A percentile compares a stretch with the other conserved stretches of the same genome.
phyloP scores from a whole-genome alignment of 92 coral and sea anemone genomes.

The Isaurus tuberculatus region DNA sequence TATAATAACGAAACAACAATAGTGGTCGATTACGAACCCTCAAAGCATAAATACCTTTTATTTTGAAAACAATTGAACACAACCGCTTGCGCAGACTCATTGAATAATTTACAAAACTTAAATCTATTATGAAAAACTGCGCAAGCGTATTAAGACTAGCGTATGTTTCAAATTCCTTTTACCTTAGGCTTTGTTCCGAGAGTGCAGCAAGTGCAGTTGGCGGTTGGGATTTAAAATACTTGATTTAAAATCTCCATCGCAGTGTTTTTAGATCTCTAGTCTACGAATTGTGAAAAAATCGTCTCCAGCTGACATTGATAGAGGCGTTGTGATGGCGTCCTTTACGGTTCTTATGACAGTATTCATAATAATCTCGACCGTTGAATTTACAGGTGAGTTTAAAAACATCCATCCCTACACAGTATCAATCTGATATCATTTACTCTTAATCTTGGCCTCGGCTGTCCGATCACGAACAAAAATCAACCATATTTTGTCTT shows the following conservation, averaged over 20 bases:
- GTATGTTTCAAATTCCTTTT: conserved; percentile 41
- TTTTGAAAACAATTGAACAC: conserved; percentile 22
- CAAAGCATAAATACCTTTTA: conserved; percentile 20
- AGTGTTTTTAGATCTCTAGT: neutral
- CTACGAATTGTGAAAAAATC: neutral
- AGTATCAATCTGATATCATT: neutral
- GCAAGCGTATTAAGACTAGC: conserved; percentile 29
- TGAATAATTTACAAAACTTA: conserved; percentile 32
- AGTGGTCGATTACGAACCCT: conserved; percentile 19
- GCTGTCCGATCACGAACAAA: neutral
- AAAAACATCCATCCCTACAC: neutral
- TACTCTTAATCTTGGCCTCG: neutral
- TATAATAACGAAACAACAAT: conserved; percentile 11
- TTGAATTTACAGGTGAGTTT: conserved; percentile 41
- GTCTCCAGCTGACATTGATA: neutral
- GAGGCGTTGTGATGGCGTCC: conserved; percentile 26
- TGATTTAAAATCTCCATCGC: neutral
- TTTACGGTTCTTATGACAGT: neutral
- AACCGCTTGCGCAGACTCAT: conserved; percentile 38
- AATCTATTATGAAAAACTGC: conserved; percentile 24
- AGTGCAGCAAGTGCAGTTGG: conserved; percentile 26
- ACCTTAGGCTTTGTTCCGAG: conserved; percentile 20
- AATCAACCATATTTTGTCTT: neutral
- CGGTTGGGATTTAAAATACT: conserved; percentile 2
- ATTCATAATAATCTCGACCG: conserved; percentile 15